A percentile compares a stretch with the other conserved stretches of the same genome.
Conservation (phyloP, 2,797 vertebrate species). For the Hoplostethus atlanticus region DNA sequence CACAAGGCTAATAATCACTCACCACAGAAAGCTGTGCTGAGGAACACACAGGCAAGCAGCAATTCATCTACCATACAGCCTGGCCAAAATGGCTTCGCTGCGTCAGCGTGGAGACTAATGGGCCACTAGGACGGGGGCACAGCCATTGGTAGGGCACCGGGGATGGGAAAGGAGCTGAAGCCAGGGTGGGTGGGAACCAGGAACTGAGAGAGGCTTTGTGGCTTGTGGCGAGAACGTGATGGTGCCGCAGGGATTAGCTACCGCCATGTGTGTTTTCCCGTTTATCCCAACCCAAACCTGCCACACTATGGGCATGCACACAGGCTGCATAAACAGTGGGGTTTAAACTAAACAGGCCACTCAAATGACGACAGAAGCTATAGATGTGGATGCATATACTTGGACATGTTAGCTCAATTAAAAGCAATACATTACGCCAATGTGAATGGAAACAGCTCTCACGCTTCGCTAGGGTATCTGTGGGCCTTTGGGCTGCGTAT, state of each 20-base stretch:
- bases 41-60: conserved; percentile 11
- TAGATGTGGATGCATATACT: conserved; percentile 28
- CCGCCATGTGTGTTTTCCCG: conserved; percentile 72
- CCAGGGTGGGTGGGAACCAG: conserved; percentile 64
- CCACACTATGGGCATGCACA: conserved; percentile 60
- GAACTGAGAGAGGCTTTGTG: conserved; percentile 58
- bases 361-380: conserved; percentile 43
- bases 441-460: conserved; percentile 12
- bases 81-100: conserved; percentile 54
- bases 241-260: conserved; percentile 72
- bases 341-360: conserved; percentile 60
- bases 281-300: conserved; percentile 70
- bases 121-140: conserved; percentile 45
- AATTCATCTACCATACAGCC: conserved; percentile 45
- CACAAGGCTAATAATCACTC: conserved; percentile 51
- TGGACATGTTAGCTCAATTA: conserved; percentile 44
- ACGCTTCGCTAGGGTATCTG: neutral
- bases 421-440: conserved; percentile 28
- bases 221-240: conserved; percentile 71
- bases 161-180: conserved; percentile 58
- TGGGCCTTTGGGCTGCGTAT: conserved; percentile 24
- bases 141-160: conserved; percentile 52
- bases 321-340: conserved; percentile 64
- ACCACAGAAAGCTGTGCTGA: conserved; percentile 17
- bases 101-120: conserved; percentile 65